Evolutionary conservation across 23 tunicate species (phyloP).

Genomic region (Corella eumyota): DNA sequence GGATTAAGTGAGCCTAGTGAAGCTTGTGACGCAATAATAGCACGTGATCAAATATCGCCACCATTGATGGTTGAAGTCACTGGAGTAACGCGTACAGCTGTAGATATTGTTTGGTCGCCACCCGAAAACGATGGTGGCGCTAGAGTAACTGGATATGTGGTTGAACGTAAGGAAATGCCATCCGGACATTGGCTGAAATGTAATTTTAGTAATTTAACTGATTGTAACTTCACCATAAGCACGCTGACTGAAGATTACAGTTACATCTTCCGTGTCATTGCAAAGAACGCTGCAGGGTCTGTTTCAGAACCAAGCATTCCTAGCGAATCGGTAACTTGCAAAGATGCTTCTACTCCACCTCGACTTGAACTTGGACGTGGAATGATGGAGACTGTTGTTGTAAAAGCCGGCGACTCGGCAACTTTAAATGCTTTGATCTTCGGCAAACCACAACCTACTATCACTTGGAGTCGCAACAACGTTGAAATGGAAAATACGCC

Average conservation of each 20-base stretch:
- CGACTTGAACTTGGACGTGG: constrained; percentile 53
- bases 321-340: constrained; percentile 63
- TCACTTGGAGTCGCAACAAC: constrained; percentile 56
- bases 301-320: constrained; percentile 77
- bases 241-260: constrained; percentile 61
- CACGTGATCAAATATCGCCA: constrained; percentile 65
- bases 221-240: constrained; percentile 65
- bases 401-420: constrained; percentile 75
- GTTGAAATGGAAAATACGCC: constrained; percentile 56
- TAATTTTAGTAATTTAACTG: constrained; percentile 72
- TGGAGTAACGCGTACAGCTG: constrained; percentile 65
- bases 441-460: constrained; percentile 84
- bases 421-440: constrained; percentile 43
- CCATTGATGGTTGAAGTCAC: constrained; percentile 50
- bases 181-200: constrained; percentile 79
- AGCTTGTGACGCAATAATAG: constrained; percentile 55
- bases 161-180: constrained; percentile 49
- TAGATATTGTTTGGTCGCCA: constrained; percentile 56
- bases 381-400: constrained; percentile 42
- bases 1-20: constrained; percentile 64
- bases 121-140: constrained; percentile 98
- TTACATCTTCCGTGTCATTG: constrained; percentile 85
- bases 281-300: constrained; percentile 93
- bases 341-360: constrained; percentile 73
- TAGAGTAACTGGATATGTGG: constrained; percentile 75